Percentiles rank a stretch among this genome's conserved stretches.
Conservation (phyloP, 2,797 vertebrate genomes). For the Sebastes matsubarae region DNA sequence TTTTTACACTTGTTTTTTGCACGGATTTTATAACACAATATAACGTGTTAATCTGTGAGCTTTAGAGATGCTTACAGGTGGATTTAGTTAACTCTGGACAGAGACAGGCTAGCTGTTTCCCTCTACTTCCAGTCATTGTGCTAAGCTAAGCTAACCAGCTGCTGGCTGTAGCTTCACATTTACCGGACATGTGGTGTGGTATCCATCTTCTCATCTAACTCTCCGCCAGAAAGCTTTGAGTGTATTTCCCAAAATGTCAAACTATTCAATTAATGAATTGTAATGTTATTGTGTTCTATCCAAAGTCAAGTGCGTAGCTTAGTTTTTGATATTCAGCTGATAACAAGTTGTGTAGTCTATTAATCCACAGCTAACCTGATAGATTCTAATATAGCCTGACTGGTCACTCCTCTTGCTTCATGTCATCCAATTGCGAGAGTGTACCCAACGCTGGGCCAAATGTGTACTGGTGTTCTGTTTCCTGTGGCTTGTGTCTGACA, state of each 20-base stretch:
- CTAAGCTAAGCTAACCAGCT: neutral
- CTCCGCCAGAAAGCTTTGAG: accelerated
- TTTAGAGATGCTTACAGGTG: neutral
- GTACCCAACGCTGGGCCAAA: neutral
- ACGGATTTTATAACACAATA: neutral
- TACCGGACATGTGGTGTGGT: neutral
- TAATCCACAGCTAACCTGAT: slow-evolving; percentile 16
- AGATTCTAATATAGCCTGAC: slow-evolving; percentile 1
- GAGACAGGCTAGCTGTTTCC: neutral
- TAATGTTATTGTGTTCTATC: neutral
- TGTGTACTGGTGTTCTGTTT: slow-evolving; percentile 22
- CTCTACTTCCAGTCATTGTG: neutral
- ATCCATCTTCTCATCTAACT: neutral
- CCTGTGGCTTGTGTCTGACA: slow-evolving; percentile 67
- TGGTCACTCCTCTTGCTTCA: slow-evolving; percentile 29
- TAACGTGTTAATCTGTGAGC: neutral
- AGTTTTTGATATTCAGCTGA: neutral
- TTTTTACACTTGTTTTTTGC: neutral
- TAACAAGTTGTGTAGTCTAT: neutral
- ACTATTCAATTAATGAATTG: neutral
- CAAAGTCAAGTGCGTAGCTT: neutral
- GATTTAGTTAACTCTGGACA: neutral
- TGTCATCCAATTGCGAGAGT: slow-evolving; percentile 8
- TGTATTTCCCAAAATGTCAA: neutral
- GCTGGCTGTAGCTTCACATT: neutral